Base-by-base conservation (phyloP, 2,113 vertebrate species). In the Urocitellus parryii region DNA sequence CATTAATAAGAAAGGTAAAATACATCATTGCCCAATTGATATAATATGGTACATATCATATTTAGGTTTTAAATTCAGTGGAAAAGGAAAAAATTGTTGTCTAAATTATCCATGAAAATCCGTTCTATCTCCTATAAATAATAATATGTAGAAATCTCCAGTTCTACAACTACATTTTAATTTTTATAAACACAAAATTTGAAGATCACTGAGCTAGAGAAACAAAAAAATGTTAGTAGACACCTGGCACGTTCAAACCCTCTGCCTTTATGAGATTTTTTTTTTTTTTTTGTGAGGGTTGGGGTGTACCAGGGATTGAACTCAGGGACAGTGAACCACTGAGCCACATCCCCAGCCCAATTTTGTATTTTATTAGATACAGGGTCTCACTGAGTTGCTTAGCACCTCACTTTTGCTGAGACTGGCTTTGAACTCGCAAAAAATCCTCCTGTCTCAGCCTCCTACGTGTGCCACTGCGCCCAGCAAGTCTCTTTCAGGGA, bases 161-260 rank as follows among this genome's bases (percentile, higher is more conserved):
- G 9, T 82, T 78, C 34, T 68, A 58, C n/a, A 90, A 67, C 37
- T 45, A 29, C 37, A 56, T 72, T 91, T 93, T 77, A 93, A 32
- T 42, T 95, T 70, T 86, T 84, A 24, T 51, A 89, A 96, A 79
- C 89, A 79, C 39, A 88, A 89, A 85, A 76, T 37, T 45, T 90
- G 39, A 81, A 68, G 45, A 45, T 79, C 37, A 83, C 48, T 8
- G 7, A 91, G 10, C 80, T 78, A 63, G 42, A 91, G 88, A 70
- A 72, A 67, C 34, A 78, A 65, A 1, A 29, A 77, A 92, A 73
- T 34, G 29, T n/a, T 85, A 88, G 56, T 39, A 42, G 27, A 93
- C 8, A 11, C 56, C 9, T 74, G 42, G 4, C 3, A 58, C 39
- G 45, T 17, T 70, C 53, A 65, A 93, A n/a, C 68, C 56, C 67